These are phyloP conservation scores for Neoniphon sammara DNA, from an alignment of 2,797 vertebrate genomes.

Conservation along the genomic window DNA sequence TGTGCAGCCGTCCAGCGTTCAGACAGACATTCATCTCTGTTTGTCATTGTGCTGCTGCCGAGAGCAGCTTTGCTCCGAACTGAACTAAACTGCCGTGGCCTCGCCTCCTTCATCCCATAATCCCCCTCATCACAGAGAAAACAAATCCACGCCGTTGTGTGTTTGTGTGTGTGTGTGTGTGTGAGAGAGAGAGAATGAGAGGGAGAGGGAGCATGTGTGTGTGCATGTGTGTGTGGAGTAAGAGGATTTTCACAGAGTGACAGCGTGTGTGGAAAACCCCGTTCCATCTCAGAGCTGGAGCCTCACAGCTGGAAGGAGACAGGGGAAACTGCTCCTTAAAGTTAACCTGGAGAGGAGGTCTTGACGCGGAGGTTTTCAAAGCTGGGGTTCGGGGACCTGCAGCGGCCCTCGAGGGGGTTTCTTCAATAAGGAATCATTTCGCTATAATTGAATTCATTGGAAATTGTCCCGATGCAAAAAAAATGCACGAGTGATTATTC, in stretches of 20 bases:
- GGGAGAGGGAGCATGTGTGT: constrained; percentile 18
- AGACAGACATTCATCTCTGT: constrained; percentile 64
- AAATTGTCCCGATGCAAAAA: too few species aligned
- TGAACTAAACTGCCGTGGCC: constrained; percentile 77
- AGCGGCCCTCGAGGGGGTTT: too few species aligned
- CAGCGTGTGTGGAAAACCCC: constrained; percentile 37
- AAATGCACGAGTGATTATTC: too few species aligned
- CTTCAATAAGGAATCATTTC: too few species aligned
- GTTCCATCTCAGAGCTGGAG: constrained; percentile 33
- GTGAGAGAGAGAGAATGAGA: constrained; percentile 31
- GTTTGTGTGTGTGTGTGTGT: constrained; percentile 45
- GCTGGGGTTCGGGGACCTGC: too few species aligned
- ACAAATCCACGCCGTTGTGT: constrained; percentile 81
- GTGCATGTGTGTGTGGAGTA: constrained; percentile 52
- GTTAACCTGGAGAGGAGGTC: constrained; percentile 35
- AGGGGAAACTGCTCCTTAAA: constrained; percentile 35
- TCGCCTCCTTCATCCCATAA: constrained; percentile 82
- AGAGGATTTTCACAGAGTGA: constrained; percentile 77
- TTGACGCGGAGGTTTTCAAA: neutral
- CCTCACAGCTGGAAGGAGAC: constrained; percentile 13
- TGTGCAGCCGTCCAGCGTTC: constrained; percentile 54
- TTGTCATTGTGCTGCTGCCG: constrained; percentile 72
- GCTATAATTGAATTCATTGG: too few species aligned
- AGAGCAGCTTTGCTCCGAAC: constrained; percentile 76
- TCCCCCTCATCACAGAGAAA: constrained; percentile 85